Conservation (phyloP, 2,113 vertebrate species). For the Isichthys henryi region DNA sequence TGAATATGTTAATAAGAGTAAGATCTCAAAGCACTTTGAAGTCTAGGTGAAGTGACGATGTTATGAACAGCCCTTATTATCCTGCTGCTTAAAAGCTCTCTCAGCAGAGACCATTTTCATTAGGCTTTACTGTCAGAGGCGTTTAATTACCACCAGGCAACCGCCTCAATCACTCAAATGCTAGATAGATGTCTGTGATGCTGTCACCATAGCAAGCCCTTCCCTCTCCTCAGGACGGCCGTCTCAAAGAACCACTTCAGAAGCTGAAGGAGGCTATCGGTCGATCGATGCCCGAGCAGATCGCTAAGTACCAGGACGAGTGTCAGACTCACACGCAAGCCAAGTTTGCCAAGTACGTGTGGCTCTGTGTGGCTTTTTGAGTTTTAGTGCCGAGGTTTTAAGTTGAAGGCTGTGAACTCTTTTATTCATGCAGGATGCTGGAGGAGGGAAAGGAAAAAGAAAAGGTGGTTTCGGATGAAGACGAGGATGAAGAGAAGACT, state of each 20-base stretch:
- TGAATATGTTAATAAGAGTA: not conserved
- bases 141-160: not conserved
- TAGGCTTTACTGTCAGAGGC: not conserved
- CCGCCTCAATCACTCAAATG: not conserved
- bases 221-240: constrained; percentile 51
- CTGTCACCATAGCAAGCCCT: not conserved
- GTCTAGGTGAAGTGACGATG: not conserved
- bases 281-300: constrained; percentile 83
- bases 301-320: constrained; percentile 72
- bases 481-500: constrained; percentile 70
- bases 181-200: not conserved
- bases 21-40: not conserved
- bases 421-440: constrained; percentile 57
- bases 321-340: constrained; percentile 74
- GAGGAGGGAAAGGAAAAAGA: constrained; percentile 77
- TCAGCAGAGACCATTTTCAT: not conserved
- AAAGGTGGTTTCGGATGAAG: constrained; percentile 66
- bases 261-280: constrained; percentile 79
- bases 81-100: not conserved
- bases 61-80: not conserved
- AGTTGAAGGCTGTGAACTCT: not conserved
- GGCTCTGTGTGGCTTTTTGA: not conserved
- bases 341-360: constrained; percentile 74
- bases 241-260: constrained; percentile 70
- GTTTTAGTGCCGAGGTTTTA: not conserved